These are phyloP conservation scores for Australoheros facetus DNA, from an alignment of 2,797 vertebrate species.

Conservation along the genomic window DNA sequence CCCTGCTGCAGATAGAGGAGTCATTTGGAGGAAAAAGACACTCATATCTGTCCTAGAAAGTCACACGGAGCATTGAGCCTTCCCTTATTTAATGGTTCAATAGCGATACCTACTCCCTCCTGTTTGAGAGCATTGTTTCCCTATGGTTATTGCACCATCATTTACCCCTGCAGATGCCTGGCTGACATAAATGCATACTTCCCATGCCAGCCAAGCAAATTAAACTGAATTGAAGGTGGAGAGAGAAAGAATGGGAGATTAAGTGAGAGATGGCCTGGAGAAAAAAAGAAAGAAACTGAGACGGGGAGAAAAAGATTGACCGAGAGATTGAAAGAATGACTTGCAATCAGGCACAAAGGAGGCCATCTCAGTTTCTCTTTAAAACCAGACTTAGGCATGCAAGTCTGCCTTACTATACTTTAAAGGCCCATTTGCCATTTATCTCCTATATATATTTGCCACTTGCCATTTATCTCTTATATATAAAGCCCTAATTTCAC, in stretches of 20 bases:
- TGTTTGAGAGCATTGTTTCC: constrained; percentile 75
- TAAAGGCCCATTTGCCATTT: constrained; percentile 10
- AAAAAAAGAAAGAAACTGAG: constrained; percentile 8
- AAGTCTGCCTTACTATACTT: constrained; percentile 8
- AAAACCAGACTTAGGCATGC: constrained; percentile 7
- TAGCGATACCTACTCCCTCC: constrained; percentile 65
- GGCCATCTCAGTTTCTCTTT: constrained; percentile 24
- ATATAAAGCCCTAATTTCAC: neutral
- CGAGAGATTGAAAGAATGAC: constrained; percentile 38
- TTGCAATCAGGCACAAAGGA: constrained; percentile 48
- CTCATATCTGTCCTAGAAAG: constrained; percentile 55
- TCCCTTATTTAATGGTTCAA: constrained; percentile 76
- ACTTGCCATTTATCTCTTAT: constrained; percentile 10
- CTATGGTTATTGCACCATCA: constrained; percentile 73
- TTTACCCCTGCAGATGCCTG: constrained; percentile 65
- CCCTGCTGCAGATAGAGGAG: constrained; percentile 15
- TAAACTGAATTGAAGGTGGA: constrained; percentile 66
- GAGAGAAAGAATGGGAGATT: constrained; percentile 54
- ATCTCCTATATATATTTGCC: neutral
- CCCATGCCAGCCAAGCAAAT: constrained; percentile 67
- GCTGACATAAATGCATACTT: constrained; percentile 74
- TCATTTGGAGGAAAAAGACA: constrained; percentile 46
- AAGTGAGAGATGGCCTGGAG: constrained; percentile 54
- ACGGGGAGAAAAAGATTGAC: constrained; percentile 27
- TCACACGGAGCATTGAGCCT: constrained; percentile 60